Evolutionary conservation across 1,140 invertebrate genomes (phyloP).

Genomic region (Ips nitidus): DNA sequence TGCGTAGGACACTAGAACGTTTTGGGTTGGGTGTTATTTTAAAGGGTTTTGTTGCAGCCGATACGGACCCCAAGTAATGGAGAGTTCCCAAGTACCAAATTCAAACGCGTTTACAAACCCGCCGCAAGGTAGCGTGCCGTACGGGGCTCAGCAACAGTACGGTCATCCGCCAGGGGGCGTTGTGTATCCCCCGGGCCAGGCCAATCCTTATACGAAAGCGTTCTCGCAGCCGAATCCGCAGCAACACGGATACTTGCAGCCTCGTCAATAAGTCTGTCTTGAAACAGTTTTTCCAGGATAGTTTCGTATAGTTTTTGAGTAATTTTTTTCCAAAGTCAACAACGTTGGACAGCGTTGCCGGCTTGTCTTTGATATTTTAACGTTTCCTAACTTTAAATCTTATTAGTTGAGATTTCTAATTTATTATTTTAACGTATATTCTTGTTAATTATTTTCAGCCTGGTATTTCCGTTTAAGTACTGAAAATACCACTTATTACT

Average conservation of each 20-base stretch:
- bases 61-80: constrained; percentile 43
- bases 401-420: not conserved
- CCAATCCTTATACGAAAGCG: constrained; percentile 49
- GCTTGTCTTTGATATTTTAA: not conserved
- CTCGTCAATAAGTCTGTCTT: constrained; percentile 42
- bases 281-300: not conserved
- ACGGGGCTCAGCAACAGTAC: constrained; percentile 44
- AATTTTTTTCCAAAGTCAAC: not conserved
- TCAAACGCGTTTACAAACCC: constrained; percentile 44
- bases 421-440: not conserved
- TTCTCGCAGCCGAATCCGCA: constrained; percentile 47
- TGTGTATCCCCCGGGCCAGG: constrained; percentile 42
- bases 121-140: constrained; percentile 43
- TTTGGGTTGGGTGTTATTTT: not conserved
- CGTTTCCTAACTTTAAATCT: not conserved
- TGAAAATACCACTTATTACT: too few relatives aligned
- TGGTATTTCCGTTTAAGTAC: too few relatives aligned
- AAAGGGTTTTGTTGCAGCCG: constrained; percentile 33
- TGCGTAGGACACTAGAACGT: not conserved
- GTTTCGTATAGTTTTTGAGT: not conserved
- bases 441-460: not conserved
- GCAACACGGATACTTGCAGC: constrained; percentile 47
- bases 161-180: constrained; percentile 40
- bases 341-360: not conserved
- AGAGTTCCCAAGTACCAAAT: constrained; percentile 45